A percentile compares a stretch with the other conserved stretches of the same genome.
Conservation (phyloP, 2,113 vertebrate species). For the Chauna torquata region DNA sequence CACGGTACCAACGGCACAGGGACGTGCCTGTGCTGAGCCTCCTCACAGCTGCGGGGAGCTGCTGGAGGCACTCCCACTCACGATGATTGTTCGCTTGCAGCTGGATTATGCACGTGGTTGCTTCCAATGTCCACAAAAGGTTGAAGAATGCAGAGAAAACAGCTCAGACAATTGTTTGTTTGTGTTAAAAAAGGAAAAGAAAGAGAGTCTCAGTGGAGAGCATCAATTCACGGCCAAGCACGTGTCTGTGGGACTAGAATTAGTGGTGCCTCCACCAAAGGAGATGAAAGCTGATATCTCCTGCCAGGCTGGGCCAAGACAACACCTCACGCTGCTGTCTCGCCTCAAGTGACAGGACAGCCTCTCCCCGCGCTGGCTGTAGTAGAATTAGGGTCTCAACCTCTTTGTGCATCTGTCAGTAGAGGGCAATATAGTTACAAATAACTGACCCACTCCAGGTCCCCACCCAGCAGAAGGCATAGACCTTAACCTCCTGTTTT, state of each 20-base stretch:
- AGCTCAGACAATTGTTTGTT: not conserved
- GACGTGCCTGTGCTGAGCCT: not conserved
- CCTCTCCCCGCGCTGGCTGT: not conserved
- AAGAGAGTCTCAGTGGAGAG: not conserved
- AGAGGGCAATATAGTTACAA: conserved; percentile 70
- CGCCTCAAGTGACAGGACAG: not conserved
- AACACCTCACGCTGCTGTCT: not conserved
- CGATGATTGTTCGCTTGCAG: not conserved
- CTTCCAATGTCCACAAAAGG: conserved; percentile 21
- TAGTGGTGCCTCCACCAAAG: not conserved
- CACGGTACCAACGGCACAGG: not conserved
- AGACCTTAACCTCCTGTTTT: conserved; percentile 15
- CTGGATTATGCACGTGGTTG: not conserved
- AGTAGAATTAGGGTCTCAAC: not conserved
- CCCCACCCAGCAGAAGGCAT: conserved; percentile 43
- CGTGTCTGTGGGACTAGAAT: not conserved
- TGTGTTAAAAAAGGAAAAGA: not conserved
- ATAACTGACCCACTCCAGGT: not conserved
- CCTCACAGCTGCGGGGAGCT: not conserved
- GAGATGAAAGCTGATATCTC: not conserved
- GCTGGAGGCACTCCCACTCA: not conserved
- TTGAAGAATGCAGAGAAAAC: conserved; percentile 43
- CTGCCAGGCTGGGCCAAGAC: not conserved
- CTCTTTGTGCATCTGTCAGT: conserved; percentile 35
- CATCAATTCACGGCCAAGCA: not conserved